Base-by-base conservation (phyloP, 2,888 invertebrate species). In the Auanema freiburgensis region DNA sequence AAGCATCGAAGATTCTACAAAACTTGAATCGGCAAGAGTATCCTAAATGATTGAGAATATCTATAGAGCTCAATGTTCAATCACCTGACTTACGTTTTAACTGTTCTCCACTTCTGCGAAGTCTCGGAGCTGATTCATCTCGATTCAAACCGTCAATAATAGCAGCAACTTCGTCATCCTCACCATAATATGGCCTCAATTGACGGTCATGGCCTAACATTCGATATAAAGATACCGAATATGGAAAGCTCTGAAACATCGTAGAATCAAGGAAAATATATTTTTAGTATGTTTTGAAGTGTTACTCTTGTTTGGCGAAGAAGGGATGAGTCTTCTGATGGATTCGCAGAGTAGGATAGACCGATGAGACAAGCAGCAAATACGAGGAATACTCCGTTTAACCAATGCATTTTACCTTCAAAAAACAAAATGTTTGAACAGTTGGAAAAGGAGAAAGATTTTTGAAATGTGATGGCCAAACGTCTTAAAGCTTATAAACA, bases 1-100 rank as follows among this genome's bases (percentile, higher is more conserved):
- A 75, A 24, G 77, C 73, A 51, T 77, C 76, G 65, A 75, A 78
- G 59, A 79, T 79, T 33, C 79, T 74, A 66, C 79, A 79, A 67
- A 79, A 79, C 66, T 79, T 79, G 74, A 79, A 79, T 54, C 79
- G 76, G 65, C 79, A 79, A 10, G 78, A 77, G 64, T 78, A 79
- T 70, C 79, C 79, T 79, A 66, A 43, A 75, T 66, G 6, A 42
- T 11, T 8, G 11, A 46, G 11, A 16, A 18, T 46, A 46, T 46
- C 0, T 18, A 46, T 46, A 46, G 11, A 46, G 21, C 5, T 55
- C 1, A 23, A 53, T 4, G 5, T 24, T n/a, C n/a, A 3, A 23
- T 52, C 21, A 14, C 51, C 59, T 59, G 52, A 59, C 59, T 59
- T 59, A 52, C 53, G 23, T 52, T 52, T 43, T 59, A 33, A 55